phyloP scores from a whole-genome alignment of 2,797 vertebrate species.

The Pitangus sulphuratus region DNA sequence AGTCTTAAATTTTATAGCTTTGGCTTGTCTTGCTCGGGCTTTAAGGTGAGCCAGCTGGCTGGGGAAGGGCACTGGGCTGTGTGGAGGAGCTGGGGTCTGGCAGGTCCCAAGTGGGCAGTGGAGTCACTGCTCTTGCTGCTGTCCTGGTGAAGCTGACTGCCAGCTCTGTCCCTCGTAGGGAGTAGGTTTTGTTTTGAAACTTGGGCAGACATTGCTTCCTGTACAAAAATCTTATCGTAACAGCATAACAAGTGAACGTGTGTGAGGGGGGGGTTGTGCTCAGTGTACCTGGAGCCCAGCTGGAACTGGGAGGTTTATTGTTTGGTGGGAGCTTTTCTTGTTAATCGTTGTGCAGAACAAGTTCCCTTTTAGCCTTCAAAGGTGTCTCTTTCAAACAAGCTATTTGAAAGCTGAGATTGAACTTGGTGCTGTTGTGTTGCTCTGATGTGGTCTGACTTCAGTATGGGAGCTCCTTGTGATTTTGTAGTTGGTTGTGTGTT shows the following conservation, averaged over 20 bases:
- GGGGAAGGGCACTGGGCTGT: not conserved
- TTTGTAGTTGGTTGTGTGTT: not conserved
- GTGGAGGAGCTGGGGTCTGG: not conserved
- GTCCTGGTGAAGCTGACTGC: not conserved
- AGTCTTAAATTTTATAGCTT: not conserved
- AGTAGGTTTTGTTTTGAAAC: not conserved
- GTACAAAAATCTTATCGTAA: not conserved
- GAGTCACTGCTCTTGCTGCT: not conserved
- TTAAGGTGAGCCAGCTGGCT: not conserved
- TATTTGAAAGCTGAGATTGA: not conserved
- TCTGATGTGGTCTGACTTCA: not conserved
- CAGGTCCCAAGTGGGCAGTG: not conserved
- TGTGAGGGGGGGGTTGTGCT: not conserved
- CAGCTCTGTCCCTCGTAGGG: not conserved
- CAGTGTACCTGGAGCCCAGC: not conserved
- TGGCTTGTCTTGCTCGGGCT: not conserved
- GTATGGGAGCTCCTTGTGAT: not conserved
- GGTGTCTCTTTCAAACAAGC: not conserved
- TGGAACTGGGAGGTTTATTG: not conserved
- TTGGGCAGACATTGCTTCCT: not conserved
- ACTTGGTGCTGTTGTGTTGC: not conserved
- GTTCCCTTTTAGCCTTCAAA: not conserved
- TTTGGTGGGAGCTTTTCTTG: not conserved
- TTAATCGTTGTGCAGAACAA: not conserved
- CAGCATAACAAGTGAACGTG: rapidly evolving